Conservation (phyloP, 2,797 vertebrate genomes). For the Aeoliscus strigatus region DNA sequence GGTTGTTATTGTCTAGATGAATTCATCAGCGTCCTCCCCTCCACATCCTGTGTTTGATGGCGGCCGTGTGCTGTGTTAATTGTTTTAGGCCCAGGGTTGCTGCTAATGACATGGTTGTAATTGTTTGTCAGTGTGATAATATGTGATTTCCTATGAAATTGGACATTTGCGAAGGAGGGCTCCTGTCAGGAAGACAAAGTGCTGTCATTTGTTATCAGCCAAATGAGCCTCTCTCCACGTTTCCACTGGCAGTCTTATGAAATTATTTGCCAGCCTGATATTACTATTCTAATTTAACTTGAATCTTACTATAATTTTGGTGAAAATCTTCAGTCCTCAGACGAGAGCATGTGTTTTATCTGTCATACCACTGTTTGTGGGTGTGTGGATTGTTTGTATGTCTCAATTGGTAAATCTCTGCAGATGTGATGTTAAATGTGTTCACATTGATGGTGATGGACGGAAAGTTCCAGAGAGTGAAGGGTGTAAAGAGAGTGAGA, state of each 20-base stretch:
- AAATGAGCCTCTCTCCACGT: constrained; percentile 78
- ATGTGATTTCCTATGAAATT: constrained; percentile 90
- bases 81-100: constrained; percentile 85
- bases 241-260: constrained; percentile 43
- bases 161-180: constrained; percentile 90
- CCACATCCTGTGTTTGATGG: constrained; percentile 60
- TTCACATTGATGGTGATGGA: no score
- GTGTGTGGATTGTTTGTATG: no score
- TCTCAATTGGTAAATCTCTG: no score
- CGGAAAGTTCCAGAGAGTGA: no score
- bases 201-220: constrained; percentile 87
- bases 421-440: no score
- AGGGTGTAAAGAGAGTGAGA: no score
- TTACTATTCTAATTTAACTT: no score
- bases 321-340: no score
- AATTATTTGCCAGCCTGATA: no score
- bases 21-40: constrained; percentile 52
- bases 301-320: no score
- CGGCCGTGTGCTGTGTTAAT: constrained; percentile 70
- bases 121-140: constrained; percentile 92
- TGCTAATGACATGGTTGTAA: constrained; percentile 91
- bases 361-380: no score
- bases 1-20: constrained; percentile 52
- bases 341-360: no score
- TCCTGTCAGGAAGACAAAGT: constrained; percentile 92